Evolutionary conservation across 1,140 invertebrate species (phyloP), one percentile per base, ranked within the genome.

Genomic region (Eupeodes corollae): DNA sequence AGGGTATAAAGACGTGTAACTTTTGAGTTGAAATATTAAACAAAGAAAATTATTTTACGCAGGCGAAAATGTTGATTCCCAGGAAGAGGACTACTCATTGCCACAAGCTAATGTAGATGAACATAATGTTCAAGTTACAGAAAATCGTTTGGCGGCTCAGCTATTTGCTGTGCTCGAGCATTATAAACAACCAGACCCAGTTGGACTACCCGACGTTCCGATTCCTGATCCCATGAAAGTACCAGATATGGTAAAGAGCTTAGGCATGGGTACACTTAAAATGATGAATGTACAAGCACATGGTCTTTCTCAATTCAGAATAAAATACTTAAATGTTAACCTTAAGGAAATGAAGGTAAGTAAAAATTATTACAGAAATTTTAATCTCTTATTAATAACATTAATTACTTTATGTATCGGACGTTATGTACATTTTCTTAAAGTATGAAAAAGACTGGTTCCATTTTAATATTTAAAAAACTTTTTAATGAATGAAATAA

Each of bases 151-250:
- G 13, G 79, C 80, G 37, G 78, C 84, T 48, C 79, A 85, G 55
- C 77, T 90, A 32, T 70, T 81, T 26, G 68, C 72, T 21, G 73
- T 89, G 9, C 58, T 91, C n/a, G 80, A 86, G 38, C 87, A 91
- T 60, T 90, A 82, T 61, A 85, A 90, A 66, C 77, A 88, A 56
- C 72, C 79, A 41, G 83, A 89, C 69, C 83, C 83, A 0, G 68
- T 85, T 1, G 87, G 87, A 0, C 58, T 90, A 10, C 88, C 88
- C 0, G 82, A 81, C 3, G 80, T 76, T 0, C 79, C 80, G 9
- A 77, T 90, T 43, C 82, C 82, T 2, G 85, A 90, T 66, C 87
- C 87, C 0, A 80, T 86, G 73, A 60, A 73, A 1, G 82, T 88
- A n/a, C 86, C 86, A 0, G 78, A 85, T 51, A 80, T 86, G 70